Conservation (phyloP, 2,888 invertebrate species). For the Zhuqinia jingwanae region DNA sequence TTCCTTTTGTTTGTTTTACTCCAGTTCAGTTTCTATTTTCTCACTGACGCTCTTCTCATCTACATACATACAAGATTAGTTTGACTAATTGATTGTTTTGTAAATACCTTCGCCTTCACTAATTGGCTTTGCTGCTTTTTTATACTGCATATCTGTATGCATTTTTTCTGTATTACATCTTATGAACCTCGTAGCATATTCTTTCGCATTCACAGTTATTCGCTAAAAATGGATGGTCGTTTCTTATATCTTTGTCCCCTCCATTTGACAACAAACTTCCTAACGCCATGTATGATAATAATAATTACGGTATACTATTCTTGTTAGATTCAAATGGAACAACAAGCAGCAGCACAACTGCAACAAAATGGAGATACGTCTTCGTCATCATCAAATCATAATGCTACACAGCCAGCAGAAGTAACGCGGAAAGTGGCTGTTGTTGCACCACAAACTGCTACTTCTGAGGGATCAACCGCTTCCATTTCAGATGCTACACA, state of each 20-base stretch:
- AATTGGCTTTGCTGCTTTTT: not conserved
- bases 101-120: too few relatives aligned
- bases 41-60: not conserved
- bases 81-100: not conserved
- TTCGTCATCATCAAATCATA: conserved; percentile 9
- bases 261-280: too few relatives aligned
- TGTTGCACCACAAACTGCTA: conserved; percentile 47
- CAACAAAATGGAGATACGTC: conserved; percentile 19
- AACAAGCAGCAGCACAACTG: conserved; percentile 61
- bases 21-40: conserved; percentile 19
- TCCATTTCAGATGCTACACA: conserved; percentile 12
- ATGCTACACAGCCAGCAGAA: conserved; percentile 1
- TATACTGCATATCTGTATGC: not conserved
- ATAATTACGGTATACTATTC: too few relatives aligned
- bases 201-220: too few relatives aligned
- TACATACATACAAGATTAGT: too few relatives aligned
- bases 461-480: conserved; percentile 28
- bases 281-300: too few relatives aligned
- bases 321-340: conserved; percentile 76
- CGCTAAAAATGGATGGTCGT: too few relatives aligned
- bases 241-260: too few relatives aligned
- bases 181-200: too few relatives aligned
- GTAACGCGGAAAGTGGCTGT: conserved; percentile 38
- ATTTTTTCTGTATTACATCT: too few relatives aligned
- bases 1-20: conserved; percentile 5